Percentiles rank a stretch among this genome's conserved stretches.
Conservation (phyloP, 2,113 vertebrate species). For the Desmodus rotundus region DNA sequence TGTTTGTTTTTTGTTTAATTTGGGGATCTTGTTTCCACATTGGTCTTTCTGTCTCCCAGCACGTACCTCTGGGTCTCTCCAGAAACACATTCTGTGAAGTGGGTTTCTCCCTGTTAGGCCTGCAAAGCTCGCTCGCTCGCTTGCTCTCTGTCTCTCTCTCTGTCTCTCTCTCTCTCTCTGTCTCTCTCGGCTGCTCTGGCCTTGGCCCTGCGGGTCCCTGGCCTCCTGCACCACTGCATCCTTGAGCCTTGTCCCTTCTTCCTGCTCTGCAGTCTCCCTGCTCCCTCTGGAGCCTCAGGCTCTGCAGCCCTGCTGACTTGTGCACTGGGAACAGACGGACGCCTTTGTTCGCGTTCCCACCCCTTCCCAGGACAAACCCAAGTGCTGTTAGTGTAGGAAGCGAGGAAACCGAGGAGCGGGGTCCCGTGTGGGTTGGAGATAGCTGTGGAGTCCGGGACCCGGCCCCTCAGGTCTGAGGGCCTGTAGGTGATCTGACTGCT, state of each 20-base stretch:
- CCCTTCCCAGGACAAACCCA: too few relatives aligned
- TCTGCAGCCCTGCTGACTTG: not conserved
- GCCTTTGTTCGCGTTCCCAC: not conserved
- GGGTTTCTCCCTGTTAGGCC: not conserved
- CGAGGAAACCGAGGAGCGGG: not conserved
- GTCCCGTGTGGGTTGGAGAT: not conserved
- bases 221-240: too few relatives aligned
- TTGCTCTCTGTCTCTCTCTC: not conserved
- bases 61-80: not conserved
- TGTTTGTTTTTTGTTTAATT: not conserved
- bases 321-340: not conserved
- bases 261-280: not conserved
- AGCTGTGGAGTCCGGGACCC: not conserved
- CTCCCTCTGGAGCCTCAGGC: not conserved
- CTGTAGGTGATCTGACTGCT: not conserved
- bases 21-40: constrained; percentile 14
- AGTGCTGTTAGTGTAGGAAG: not conserved
- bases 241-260: not conserved
- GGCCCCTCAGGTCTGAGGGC: rapidly evolving
- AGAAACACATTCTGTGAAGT: too few relatives aligned
- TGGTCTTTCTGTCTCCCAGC: constrained; percentile 42
- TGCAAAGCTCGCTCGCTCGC: constrained; percentile 55
- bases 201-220: not conserved
- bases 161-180: too few relatives aligned
- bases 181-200: not conserved